A percentile compares a stretch with the other conserved stretches of the same genome.
Evolutionary conservation across 2,797 vertebrate species (phyloP).

Genomic region (Emys orbicularis): DNA sequence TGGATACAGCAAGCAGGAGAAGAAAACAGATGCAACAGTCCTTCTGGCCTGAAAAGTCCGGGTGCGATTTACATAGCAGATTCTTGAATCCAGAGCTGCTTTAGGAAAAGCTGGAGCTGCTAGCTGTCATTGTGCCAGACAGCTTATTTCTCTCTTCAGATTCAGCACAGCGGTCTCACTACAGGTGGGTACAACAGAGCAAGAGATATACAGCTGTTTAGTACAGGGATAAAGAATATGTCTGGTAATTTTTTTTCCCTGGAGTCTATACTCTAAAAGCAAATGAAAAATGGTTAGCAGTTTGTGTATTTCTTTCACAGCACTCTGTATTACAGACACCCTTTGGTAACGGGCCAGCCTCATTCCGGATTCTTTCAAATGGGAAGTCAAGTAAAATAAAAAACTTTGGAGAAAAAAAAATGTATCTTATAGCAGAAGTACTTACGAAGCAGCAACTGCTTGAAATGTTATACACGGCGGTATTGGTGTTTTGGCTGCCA

Average conservation of each 20-base stretch:
- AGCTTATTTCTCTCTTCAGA: background rate
- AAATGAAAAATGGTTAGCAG: background rate
- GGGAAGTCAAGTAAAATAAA: background rate
- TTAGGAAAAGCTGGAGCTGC: background rate
- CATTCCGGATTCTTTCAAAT: background rate
- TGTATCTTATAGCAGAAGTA: background rate
- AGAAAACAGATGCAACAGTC: no score
- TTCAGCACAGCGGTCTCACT: background rate
- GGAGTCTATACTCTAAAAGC: no score
- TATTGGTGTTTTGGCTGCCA: background rate
- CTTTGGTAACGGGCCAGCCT: background rate
- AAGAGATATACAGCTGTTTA: background rate
- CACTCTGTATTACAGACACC: rapidly evolving
- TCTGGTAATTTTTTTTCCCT: background rate
- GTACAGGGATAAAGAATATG: background rate
- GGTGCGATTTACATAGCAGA: background rate
- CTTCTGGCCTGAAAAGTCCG: background rate
- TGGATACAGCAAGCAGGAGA: no score
- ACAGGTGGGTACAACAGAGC: background rate
- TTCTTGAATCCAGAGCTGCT: background rate
- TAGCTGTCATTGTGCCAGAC: background rate
- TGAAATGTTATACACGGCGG: background rate
- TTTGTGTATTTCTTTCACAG: rapidly evolving
- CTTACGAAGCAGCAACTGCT: background rate
- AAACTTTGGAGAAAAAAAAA: background rate